Percentiles rank a stretch among this genome's conserved stretches.
Evolutionary conservation across 2,113 vertebrate species (phyloP).

Genomic region (Sapayoa aenigma): DNA sequence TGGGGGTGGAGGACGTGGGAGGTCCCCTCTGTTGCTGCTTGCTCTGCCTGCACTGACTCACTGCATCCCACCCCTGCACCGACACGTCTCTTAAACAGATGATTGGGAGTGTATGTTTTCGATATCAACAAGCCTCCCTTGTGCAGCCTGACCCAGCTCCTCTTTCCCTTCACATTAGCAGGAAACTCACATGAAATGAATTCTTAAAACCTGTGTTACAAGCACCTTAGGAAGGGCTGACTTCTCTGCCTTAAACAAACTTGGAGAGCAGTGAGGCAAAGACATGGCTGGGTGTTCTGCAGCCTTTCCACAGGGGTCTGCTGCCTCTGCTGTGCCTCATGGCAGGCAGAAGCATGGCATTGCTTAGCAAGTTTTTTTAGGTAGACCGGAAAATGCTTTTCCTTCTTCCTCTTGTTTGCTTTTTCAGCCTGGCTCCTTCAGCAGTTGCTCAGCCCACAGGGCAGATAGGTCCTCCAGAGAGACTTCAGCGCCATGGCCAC

Average conservation of each 20-base stretch:
- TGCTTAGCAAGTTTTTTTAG: not conserved
- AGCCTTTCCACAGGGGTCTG: accelerated
- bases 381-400: not conserved
- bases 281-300: not conserved
- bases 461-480: not conserved
- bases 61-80: not conserved
- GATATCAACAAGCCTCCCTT: not conserved
- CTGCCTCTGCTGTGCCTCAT: accelerated
- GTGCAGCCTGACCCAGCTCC: not conserved
- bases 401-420: not conserved
- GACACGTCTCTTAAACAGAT: not conserved
- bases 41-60: not conserved
- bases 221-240: not conserved
- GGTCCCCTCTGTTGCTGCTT: not conserved
- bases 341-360: not conserved
- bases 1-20: accelerated
- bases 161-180: not conserved
- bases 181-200: not conserved
- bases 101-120: not conserved
- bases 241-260: not conserved
- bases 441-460: not conserved
- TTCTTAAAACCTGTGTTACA: not conserved
- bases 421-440: not conserved
- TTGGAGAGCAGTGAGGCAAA: not conserved
- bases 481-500: not conserved